Evolutionary conservation across 2,888 invertebrate genomes (phyloP).

Genomic region (Drosophila robusta): DNA sequence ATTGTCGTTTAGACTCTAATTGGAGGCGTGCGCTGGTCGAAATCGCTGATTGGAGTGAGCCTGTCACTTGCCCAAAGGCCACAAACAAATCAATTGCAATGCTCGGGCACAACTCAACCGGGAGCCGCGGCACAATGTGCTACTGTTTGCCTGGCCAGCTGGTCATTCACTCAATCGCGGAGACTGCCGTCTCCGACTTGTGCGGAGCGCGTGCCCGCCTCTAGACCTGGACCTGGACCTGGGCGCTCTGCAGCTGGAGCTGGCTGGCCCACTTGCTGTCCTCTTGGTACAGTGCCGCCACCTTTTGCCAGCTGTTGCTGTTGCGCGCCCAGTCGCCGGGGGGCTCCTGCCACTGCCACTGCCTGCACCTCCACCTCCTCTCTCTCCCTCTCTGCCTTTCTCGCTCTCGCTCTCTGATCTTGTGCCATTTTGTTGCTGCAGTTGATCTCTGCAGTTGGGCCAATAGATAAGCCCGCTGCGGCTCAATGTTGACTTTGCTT

Average conservation of each 20-base stretch:
- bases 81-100: conserved; percentile 73
- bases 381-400: not conserved
- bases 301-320: conserved; percentile 69
- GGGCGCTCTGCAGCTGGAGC: conserved; percentile 20
- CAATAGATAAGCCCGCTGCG: conserved; percentile 62
- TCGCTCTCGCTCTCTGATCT: conserved; percentile 50
- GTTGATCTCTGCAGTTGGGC: conserved; percentile 66
- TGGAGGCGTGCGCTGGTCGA: conserved; percentile 73
- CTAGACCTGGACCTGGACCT: conserved; percentile 3
- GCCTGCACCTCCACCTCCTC: no score
- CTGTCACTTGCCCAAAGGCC: conserved; percentile 74
- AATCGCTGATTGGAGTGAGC: conserved; percentile 69
- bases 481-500: conserved; percentile 67
- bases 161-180: conserved; percentile 36
- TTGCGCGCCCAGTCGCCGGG: conserved; percentile 35
- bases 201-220: conserved; percentile 54
- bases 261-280: conserved; percentile 56
- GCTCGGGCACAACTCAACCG: conserved; percentile 16
- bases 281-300: conserved; percentile 74
- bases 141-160: conserved; percentile 58
- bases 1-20: conserved; percentile 78
- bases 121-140: conserved; percentile 47
- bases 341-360: not conserved
- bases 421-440: conserved; percentile 57
- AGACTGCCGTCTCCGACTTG: conserved; percentile 18